phyloP scores from a whole-genome alignment of 1,140 invertebrate genomes.

The Helicorthomorpha holstii region DNA sequence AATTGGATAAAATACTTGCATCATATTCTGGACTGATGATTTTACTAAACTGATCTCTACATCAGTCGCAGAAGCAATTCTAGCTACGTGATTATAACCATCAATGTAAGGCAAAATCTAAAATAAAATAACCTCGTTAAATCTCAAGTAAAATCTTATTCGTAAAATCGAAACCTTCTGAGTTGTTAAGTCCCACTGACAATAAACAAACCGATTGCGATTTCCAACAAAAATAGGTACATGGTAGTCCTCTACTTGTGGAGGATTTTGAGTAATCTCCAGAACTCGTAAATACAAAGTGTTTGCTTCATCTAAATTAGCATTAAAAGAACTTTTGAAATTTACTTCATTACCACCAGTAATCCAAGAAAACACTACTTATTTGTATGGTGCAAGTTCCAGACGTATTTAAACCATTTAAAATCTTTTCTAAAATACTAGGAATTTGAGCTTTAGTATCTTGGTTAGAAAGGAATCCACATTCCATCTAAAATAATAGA shows the following conservation, averaged over 20 bases:
- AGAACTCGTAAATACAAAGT: slow-evolving; percentile 30
- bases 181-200: slow-evolving; percentile 84
- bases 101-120: slow-evolving; percentile 34
- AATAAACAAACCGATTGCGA: slow-evolving; percentile 37
- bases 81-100: slow-evolving; percentile 32
- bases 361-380: slow-evolving; percentile 29
- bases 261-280: slow-evolving; percentile 34
- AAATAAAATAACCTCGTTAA: slow-evolving; percentile 22
- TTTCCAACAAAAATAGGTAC: slow-evolving; percentile 57
- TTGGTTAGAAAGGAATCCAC: slow-evolving; percentile 28
- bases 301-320: slow-evolving; percentile 24
- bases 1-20: slow-evolving; percentile 41
- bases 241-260: slow-evolving; percentile 69
- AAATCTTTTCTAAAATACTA: slow-evolving; percentile 53
- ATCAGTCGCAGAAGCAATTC: slow-evolving; percentile 45
- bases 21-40: slow-evolving; percentile 80
- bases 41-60: slow-evolving; percentile 88
- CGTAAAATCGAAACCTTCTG: slow-evolving; percentile 34
- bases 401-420: slow-evolving; percentile 52
- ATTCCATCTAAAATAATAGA: slow-evolving; percentile 21
- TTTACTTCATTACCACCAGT: background rate
- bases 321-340: background rate
- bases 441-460: slow-evolving; percentile 38
- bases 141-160: slow-evolving; percentile 28
- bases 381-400: slow-evolving; percentile 52